These are phyloP conservation scores for Lycodopsis pacificus DNA, from an alignment of 2,797 vertebrate species.

Conservation along the genomic window DNA sequence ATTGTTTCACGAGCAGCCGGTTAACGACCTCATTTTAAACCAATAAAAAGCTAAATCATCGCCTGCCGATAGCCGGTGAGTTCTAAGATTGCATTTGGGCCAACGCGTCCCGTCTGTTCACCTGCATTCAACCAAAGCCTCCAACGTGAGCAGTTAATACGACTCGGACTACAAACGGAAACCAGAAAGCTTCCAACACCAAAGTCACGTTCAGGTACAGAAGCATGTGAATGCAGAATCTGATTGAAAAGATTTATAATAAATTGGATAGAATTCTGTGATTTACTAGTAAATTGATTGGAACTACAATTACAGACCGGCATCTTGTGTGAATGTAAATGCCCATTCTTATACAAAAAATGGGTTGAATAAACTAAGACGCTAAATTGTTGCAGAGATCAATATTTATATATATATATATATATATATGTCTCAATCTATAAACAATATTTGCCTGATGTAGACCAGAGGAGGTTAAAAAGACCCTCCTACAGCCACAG, in stretches of 20 bases:
- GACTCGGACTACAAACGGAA: background rate
- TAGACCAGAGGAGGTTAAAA: background rate
- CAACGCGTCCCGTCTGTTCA: background rate
- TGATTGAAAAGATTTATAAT: background rate
- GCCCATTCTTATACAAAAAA: background rate
- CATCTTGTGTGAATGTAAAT: conserved; percentile 2
- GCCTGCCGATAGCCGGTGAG: no score
- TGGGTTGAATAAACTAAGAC: background rate
- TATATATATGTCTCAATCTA: background rate
- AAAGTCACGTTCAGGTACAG: background rate
- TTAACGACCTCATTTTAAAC: background rate
- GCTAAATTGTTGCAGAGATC: background rate
- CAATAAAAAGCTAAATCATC: background rate
- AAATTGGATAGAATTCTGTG: background rate
- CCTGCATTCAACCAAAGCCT: background rate
- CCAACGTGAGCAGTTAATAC: background rate
- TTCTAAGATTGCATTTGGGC: no score
- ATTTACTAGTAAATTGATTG: conserved; percentile 10
- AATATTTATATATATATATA: background rate
- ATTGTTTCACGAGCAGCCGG: background rate
- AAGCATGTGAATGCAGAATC: no score
- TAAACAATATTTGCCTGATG: background rate
- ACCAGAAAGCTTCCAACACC: no score
- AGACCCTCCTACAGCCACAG: background rate
- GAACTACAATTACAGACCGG: background rate